Evolutionary conservation across 2,888 invertebrate species (phyloP).

Genomic region (Hydrotaea cyrtoneurina): DNA sequence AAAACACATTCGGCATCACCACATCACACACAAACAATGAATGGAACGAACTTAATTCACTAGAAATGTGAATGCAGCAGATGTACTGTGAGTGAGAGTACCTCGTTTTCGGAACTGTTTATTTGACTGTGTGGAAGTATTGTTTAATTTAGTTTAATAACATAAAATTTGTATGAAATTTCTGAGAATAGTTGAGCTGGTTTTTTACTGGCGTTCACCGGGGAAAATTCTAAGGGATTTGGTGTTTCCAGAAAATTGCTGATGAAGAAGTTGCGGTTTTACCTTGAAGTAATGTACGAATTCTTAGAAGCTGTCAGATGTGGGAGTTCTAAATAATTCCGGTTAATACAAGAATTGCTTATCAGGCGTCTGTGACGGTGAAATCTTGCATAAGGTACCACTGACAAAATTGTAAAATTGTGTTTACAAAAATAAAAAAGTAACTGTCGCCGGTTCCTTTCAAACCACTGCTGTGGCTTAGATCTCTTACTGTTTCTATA

Average conservation of each 20-base stretch:
- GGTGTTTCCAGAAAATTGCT: neutral
- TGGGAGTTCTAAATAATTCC: neutral
- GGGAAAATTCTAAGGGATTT: conserved; percentile 36
- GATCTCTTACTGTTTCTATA: too few relatives aligned
- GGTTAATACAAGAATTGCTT: too few relatives aligned
- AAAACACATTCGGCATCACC: conserved; percentile 38
- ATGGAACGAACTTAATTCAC: conserved; percentile 41
- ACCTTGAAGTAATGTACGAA: neutral
- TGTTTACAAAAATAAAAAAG: too few relatives aligned
- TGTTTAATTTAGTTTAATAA: conserved; percentile 50
- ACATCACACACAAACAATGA: conserved; percentile 55
- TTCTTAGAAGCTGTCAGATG: neutral
- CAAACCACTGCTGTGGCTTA: too few relatives aligned
- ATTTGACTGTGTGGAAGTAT: conserved; percentile 37
- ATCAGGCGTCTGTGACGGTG: too few relatives aligned
- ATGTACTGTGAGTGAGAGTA: conserved; percentile 40
- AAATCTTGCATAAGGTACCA: too few relatives aligned
- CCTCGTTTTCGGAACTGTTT: conserved; percentile 3
- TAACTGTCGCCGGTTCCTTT: too few relatives aligned
- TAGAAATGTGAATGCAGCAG: conserved; percentile 30
- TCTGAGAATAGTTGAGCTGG: conserved; percentile 26
- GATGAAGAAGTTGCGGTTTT: neutral
- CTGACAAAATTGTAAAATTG: too few relatives aligned
- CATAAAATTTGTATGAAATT: conserved; percentile 15
- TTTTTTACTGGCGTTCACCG: conserved; percentile 9